phyloP scores from a whole-genome alignment of 2,888 invertebrate species.

The Pammene fasciana region DNA sequence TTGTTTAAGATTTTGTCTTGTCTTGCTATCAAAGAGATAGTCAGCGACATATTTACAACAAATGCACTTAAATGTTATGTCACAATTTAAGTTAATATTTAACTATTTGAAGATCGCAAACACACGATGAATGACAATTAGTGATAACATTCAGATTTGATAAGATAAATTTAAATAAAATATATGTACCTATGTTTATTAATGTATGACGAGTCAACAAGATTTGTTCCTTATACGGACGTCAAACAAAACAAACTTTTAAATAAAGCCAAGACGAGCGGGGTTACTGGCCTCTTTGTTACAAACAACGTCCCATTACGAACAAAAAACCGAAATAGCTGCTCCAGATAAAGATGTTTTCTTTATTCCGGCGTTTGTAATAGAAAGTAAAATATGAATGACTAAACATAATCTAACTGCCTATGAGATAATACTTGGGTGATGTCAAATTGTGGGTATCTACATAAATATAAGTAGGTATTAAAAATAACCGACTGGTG shows the following conservation, averaged over 20 bases:
- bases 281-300: slow-evolving; percentile 60
- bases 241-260: slow-evolving; percentile 32
- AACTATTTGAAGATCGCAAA: slow-evolving; percentile 18
- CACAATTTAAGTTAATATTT: slow-evolving; percentile 11
- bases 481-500: no score
- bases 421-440: no score
- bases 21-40: slow-evolving; percentile 14
- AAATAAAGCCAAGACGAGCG: slow-evolving; percentile 30
- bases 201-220: neutral
- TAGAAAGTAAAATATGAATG: slow-evolving; percentile 25
- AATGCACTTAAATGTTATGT: slow-evolving; percentile 12
- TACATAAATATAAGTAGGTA: no score
- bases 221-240: slow-evolving; percentile 7
- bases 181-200: neutral
- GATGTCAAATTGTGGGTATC: no score
- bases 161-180: neutral
- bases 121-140: neutral
- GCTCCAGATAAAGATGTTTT: slow-evolving; percentile 50
- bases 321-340: slow-evolving; percentile 56
- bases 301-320: slow-evolving; percentile 61
- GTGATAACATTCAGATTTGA: neutral
- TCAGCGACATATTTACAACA: slow-evolving; percentile 22
- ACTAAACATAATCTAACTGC: neutral
- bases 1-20: slow-evolving; percentile 13
- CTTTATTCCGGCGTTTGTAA: slow-evolving; percentile 22